Conservation (phyloP, 2,888 invertebrate species). For the Tenthredo scrophulariae region DNA sequence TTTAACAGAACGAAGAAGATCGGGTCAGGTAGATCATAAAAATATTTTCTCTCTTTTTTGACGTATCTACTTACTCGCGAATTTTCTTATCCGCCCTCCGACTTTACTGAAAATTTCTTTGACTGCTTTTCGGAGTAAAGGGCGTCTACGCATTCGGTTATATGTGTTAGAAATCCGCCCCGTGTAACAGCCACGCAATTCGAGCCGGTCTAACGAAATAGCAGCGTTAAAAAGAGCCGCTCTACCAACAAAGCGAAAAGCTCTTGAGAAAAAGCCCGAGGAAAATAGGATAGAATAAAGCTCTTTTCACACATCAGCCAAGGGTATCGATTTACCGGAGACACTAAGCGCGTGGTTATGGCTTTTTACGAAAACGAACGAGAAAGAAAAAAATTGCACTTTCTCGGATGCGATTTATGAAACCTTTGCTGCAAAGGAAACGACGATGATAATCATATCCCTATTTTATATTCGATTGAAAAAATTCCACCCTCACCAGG, state of each 20-base stretch:
- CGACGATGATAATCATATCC: background rate
- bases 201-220: constrained; percentile 50
- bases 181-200: constrained; percentile 40
- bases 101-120: constrained; percentile 42
- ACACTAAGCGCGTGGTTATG: constrained; percentile 42
- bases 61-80: background rate
- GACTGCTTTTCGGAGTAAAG: constrained; percentile 42
- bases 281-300: constrained; percentile 50
- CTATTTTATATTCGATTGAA: background rate
- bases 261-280: constrained; percentile 45
- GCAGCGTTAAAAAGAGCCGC: constrained; percentile 52
- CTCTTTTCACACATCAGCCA: constrained; percentile 55
- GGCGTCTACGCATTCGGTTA: constrained; percentile 21
- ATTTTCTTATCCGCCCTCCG: constrained; percentile 38
- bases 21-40: background rate
- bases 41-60: background rate
- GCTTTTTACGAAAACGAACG: constrained; percentile 3
- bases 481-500: background rate
- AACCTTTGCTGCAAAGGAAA: background rate
- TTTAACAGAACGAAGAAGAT: background rate
- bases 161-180: constrained; percentile 22
- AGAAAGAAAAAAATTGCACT: constrained; percentile 7
- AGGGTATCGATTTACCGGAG: constrained; percentile 70
- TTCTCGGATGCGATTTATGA: background rate
- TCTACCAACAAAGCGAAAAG: constrained; percentile 48